phyloP scores from a whole-genome alignment of 2,797 vertebrate genomes.

The Alectoris magna region DNA sequence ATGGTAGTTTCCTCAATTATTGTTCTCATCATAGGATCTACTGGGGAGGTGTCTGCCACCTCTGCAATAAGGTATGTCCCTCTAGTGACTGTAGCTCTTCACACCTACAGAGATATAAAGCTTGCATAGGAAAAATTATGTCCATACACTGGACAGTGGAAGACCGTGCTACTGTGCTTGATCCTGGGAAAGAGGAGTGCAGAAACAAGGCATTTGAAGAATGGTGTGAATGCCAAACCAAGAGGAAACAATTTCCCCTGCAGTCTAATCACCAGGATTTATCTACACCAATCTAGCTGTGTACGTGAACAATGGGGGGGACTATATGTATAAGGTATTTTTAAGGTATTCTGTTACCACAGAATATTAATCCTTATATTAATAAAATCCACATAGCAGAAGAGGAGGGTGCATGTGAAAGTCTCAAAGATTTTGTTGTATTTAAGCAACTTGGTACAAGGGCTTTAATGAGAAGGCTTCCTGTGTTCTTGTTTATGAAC shows the following conservation, averaged over 20 bases:
- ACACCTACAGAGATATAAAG: background rate
- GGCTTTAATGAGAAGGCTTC: accelerated
- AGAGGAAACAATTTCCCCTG: background rate
- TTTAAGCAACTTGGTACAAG: background rate
- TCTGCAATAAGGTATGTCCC: conserved; percentile 88
- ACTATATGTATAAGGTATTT: background rate
- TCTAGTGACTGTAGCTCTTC: background rate
- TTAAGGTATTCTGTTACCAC: background rate
- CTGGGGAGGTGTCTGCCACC: conserved; percentile 92
- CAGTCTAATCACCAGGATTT: background rate
- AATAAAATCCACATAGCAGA: background rate
- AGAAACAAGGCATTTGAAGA: background rate
- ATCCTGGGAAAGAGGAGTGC: background rate
- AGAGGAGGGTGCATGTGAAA: background rate
- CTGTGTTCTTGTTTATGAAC: background rate
- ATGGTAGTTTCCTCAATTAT: conserved; percentile 92
- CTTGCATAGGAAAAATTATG: background rate
- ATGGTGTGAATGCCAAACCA: background rate
- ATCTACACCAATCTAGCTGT: background rate
- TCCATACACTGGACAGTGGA: background rate
- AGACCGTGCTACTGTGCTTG: background rate
- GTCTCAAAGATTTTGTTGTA: background rate
- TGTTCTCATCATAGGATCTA: conserved; percentile 91
- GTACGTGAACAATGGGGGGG: background rate
- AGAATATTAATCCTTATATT: background rate